Base-by-base conservation (phyloP, 2,888 invertebrate genomes). In the Notodonta dromedarius region DNA sequence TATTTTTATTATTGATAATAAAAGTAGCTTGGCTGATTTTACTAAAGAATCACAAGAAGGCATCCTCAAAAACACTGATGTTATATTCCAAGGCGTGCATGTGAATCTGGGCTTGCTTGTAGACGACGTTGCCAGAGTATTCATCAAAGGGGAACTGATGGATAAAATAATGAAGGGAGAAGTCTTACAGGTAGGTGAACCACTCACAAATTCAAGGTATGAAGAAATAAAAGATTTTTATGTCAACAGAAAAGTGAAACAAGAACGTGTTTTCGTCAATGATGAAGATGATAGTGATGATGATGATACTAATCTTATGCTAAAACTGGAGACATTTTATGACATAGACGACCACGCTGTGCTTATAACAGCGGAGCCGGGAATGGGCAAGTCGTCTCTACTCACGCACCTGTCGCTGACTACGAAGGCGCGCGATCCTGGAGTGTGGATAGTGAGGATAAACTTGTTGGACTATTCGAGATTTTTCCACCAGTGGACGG, bases 331-430 rank as follows among this genome's bases (percentile, higher is more conserved):
- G 16, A 58, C 52, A 3, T 35, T 63, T 52, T 50, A 50, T 58
- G 3, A 50, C 60, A 7, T 55, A 50, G 16, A 50, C 5, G 50
- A 50, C 8, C 14, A 11, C 14, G 16, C 16, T 16, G 50, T 50
- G 16, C 50, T 50, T 3, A 9, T 50, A 16, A 50, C 58, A 46
- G 63, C 57, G 3, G 56, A 60, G 12, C 63, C 63, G 8, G 63
- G 63, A 24, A 63, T 63, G 63, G 63, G 63, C 13, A 63, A 63
- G 35, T 63, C 63, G 5, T 60, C 63, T 13, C 52, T 63, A 13
- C 48, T 63, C 46, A 60, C 63, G 16, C 56, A 60, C 40, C 48
- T 63, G 46, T 63, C 63, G n/a, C 55, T 63, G 24, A 46, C 54
- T 24, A 63, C 63, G 40, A 63, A 63, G 40, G 58, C 16, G 24